Conservation (phyloP, 1,140 invertebrate species). For the Berghia stephanieae region DNA sequence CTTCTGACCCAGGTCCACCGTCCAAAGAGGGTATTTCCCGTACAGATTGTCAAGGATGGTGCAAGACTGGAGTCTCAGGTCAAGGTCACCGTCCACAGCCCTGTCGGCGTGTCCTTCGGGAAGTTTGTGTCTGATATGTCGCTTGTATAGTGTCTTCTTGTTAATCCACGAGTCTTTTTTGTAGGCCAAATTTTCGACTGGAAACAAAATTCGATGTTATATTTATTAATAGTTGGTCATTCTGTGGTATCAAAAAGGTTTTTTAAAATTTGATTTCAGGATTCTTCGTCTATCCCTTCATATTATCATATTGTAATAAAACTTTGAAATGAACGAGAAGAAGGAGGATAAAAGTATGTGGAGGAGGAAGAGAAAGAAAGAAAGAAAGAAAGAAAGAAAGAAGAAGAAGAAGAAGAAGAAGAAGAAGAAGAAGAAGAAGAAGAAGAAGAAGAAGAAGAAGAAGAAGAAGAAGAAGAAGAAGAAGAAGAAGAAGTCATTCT, state of each 20-base stretch:
- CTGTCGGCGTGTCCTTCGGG: conserved; percentile 65
- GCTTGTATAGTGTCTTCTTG: conserved; percentile 69
- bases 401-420: no score
- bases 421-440: no score
- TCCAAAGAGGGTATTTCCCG: conserved; percentile 71
- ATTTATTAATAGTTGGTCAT: neutral
- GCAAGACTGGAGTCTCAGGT: conserved; percentile 66
- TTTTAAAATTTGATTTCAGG: no score
- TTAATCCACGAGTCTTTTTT: conserved; percentile 71
- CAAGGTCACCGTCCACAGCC: conserved; percentile 69
- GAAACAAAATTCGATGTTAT: no score
- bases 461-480: neutral
- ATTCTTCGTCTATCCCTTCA: no score
- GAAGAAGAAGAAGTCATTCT: neutral
- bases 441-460: neutral
- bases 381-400: no score
- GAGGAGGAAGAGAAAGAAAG: no score
- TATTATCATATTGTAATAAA: no score
- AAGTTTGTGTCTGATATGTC: conserved; percentile 58
- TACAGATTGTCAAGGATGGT: conserved; percentile 72
- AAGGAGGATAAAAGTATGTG: no score
- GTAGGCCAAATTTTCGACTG: conserved; percentile 72
- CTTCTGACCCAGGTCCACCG: conserved; percentile 70
- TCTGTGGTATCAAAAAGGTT: neutral
- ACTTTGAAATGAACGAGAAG: no score